phyloP scores from a whole-genome alignment of 2,797 vertebrate species.

The Sandelia bainsii region DNA sequence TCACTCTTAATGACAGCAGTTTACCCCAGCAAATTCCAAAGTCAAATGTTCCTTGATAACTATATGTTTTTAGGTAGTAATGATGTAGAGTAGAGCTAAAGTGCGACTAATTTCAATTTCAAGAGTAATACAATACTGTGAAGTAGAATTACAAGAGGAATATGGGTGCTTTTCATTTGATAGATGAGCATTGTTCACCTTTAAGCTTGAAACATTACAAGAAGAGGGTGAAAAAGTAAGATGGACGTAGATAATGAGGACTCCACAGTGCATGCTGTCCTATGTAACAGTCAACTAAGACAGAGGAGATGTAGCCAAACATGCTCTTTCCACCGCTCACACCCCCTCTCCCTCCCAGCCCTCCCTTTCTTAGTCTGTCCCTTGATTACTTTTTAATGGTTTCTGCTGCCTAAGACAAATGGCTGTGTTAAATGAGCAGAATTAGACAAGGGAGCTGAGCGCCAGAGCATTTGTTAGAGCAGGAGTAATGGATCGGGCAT shows the following conservation, averaged over 20 bases:
- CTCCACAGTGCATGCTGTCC: constrained; percentile 34
- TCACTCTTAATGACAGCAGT: constrained; percentile 47
- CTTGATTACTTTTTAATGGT: constrained; percentile 91
- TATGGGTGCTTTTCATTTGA: constrained; percentile 33
- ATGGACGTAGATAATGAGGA: constrained; percentile 43
- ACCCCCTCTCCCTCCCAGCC: constrained; percentile 44
- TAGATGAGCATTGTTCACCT: constrained; percentile 44
- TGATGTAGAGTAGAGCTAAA: constrained; percentile 49
- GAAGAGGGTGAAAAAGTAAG: constrained; percentile 15
- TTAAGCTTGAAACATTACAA: constrained; percentile 59
- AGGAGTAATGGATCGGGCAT: constrained; percentile 82
- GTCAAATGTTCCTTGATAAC: constrained; percentile 57
- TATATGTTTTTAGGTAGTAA: constrained; percentile 50
- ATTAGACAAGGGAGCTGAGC: constrained; percentile 84
- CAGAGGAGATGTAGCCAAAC: constrained; percentile 58
- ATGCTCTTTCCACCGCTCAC: constrained; percentile 55
- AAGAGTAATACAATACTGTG: constrained; percentile 29
- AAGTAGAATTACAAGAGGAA: constrained; percentile 36
- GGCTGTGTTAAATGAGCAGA: constrained; percentile 86
- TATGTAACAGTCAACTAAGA: constrained; percentile 74
- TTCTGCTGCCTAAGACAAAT: constrained; percentile 87
- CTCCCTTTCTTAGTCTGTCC: constrained; percentile 79
- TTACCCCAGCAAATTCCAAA: constrained; percentile 53
- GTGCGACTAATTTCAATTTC: constrained; percentile 53
- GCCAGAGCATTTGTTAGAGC: constrained; percentile 82